These are phyloP conservation scores for Paracentrotus lividus DNA, from an alignment of 53 echinoderm and acorn worm species.

Conservation along the genomic window DNA sequence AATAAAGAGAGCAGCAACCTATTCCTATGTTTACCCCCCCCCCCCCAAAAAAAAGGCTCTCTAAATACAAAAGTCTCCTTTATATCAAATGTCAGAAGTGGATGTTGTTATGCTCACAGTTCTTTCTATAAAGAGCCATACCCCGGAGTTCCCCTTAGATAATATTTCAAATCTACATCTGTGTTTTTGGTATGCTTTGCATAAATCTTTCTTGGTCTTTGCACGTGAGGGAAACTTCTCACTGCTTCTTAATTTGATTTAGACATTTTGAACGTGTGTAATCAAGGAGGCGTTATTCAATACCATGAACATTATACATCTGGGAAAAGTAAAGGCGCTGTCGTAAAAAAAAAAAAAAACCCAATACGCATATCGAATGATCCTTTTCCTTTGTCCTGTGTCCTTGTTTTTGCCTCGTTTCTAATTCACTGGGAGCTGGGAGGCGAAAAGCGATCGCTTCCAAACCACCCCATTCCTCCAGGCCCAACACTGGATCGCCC, in stretches of 20 bases:
- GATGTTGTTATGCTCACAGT: neutral
- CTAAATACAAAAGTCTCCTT: neutral
- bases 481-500: conserved; percentile 42
- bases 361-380: conserved; percentile 51
- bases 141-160: conserved; percentile 10
- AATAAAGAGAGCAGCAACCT: neutral
- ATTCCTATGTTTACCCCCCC: neutral
- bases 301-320: conserved; percentile 49
- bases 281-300: conserved; percentile 58
- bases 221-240: conserved; percentile 9
- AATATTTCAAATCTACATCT: conserved; percentile 43
- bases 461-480: conserved; percentile 51
- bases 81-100: conserved; percentile 2
- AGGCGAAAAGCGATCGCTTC: conserved; percentile 50
- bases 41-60: neutral
- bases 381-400: conserved; percentile 51
- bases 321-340: conserved; percentile 46
- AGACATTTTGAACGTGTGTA: conserved; percentile 33
- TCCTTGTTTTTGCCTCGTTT: conserved; percentile 51
- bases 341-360: conserved; percentile 35
- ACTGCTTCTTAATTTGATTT: conserved; percentile 51
- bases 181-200: conserved; percentile 27
- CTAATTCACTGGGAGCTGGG: conserved; percentile 52
- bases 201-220: neutral
- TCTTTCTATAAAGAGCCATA: conserved; percentile 9